Percentiles rank a stretch among this genome's conserved stretches.
These are phyloP conservation scores for Apamea monoglypha DNA, from an alignment of 2,888 invertebrate species.

Conservation along the genomic window DNA sequence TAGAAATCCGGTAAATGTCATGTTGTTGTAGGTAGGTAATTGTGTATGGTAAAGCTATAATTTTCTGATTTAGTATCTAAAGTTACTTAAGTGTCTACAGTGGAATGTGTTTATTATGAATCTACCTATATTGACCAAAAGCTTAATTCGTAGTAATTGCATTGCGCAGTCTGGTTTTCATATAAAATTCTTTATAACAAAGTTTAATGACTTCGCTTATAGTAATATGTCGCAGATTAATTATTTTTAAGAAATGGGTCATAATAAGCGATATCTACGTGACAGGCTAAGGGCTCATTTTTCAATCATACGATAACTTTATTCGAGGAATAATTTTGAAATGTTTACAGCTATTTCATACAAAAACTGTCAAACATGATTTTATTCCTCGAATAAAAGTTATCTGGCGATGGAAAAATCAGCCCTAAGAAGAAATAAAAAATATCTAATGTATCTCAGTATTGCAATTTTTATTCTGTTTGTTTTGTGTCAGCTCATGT, in stretches of 20 bases:
- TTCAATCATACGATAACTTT: too few relatives aligned
- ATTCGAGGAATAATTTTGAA: too few relatives aligned
- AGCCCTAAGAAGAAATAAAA: not conserved
- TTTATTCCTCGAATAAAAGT: too few relatives aligned
- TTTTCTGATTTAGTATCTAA: not conserved
- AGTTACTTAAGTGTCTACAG: not conserved
- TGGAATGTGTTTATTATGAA: not conserved
- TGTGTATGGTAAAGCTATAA: not conserved
- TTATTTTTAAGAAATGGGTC: not conserved
- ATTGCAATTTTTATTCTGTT: not conserved
- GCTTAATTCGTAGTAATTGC: not conserved
- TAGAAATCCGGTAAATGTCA: slow-evolving; percentile 5
- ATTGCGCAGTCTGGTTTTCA: not conserved
- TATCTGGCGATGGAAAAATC: too few relatives aligned
- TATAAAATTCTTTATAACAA: not conserved
- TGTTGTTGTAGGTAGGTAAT: not conserved
- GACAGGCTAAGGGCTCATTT: not conserved
- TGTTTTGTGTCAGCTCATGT: not conserved
- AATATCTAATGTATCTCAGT: not conserved
- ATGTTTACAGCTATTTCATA: too few relatives aligned
- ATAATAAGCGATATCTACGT: not conserved
- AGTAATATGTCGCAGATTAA: not conserved
- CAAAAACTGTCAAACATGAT: too few relatives aligned
- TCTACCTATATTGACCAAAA: not conserved
- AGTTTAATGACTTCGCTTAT: not conserved